Percentiles rank a stretch among this genome's conserved stretches.
phyloP scores from a whole-genome alignment of 1,140 invertebrate species.

The Calosoma granatense region DNA sequence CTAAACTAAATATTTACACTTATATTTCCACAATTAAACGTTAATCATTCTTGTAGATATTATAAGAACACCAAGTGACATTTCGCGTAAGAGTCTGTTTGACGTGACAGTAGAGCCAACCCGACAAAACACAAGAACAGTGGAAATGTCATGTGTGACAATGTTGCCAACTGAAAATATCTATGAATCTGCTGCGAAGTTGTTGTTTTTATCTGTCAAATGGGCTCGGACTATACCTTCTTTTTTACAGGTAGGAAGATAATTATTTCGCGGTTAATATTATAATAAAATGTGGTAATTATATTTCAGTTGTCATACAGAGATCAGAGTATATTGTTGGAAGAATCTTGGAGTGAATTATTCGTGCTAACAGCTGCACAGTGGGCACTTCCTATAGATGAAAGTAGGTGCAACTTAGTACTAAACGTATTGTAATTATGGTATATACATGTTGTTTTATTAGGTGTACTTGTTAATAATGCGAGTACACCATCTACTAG shows the following conservation, averaged over 20 bases:
- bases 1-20: no score
- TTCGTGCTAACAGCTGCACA: constrained; percentile 74
- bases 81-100: constrained; percentile 15
- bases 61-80: no score
- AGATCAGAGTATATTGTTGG: constrained; percentile 63
- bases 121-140: constrained; percentile 18
- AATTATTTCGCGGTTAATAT: background rate
- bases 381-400: constrained; percentile 62
- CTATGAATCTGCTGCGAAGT: constrained; percentile 64
- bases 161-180: constrained; percentile 47
- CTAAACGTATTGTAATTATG: constrained; percentile 1
- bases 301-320: constrained; percentile 48
- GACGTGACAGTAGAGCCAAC: constrained; percentile 26
- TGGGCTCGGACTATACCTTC: constrained; percentile 68
- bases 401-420: constrained; percentile 41
- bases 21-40: no score
- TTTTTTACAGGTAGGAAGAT: constrained; percentile 49
- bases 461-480: constrained; percentile 31
- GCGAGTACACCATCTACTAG: constrained; percentile 29
- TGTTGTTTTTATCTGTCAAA: constrained; percentile 65
- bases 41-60: no score
- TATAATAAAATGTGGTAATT: constrained; percentile 1
- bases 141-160: constrained; percentile 27
- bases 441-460: constrained; percentile 15
- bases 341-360: constrained; percentile 75